Conservation (phyloP, 2,888 invertebrate species). For the Lasioglossum vierecki region DNA sequence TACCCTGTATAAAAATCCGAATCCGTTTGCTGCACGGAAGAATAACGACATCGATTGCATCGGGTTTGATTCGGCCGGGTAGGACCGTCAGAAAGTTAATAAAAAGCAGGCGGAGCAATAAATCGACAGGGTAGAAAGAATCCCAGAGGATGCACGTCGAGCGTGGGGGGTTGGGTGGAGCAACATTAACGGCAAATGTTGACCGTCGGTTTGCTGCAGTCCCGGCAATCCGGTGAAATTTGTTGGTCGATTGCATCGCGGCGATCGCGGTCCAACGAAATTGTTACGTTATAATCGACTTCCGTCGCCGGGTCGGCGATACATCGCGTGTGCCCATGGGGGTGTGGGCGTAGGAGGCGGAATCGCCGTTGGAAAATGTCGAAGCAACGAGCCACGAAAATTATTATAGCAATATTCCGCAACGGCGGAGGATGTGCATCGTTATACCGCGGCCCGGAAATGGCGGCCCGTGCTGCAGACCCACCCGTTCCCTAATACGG, state of each 20-base stretch:
- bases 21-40: background rate
- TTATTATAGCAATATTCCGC: slow-evolving; percentile 49
- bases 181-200: slow-evolving; percentile 27
- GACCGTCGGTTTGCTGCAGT: background rate
- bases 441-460: slow-evolving; percentile 42
- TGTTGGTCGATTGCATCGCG: slow-evolving; percentile 27
- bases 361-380: slow-evolving; percentile 38
- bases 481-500: slow-evolving; percentile 16
- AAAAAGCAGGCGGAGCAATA: background rate
- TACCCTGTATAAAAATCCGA: too few relatives aligned
- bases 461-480: slow-evolving; percentile 22
- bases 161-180: background rate
- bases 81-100: background rate
- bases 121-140: background rate
- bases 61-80: background rate
- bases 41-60: background rate
- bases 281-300: slow-evolving; percentile 50
- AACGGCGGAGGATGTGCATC: slow-evolving; percentile 37
- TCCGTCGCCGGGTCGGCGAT: slow-evolving; percentile 33
- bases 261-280: slow-evolving; percentile 17
- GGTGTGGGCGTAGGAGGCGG: background rate
- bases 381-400: slow-evolving; percentile 49
- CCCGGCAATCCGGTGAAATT: slow-evolving; percentile 25
- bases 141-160: background rate
- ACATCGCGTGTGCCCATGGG: slow-evolving; percentile 13